These are phyloP conservation scores for Latrodectus geometricus DNA, from an alignment of 1,140 invertebrate genomes.

Conservation along the genomic window DNA sequence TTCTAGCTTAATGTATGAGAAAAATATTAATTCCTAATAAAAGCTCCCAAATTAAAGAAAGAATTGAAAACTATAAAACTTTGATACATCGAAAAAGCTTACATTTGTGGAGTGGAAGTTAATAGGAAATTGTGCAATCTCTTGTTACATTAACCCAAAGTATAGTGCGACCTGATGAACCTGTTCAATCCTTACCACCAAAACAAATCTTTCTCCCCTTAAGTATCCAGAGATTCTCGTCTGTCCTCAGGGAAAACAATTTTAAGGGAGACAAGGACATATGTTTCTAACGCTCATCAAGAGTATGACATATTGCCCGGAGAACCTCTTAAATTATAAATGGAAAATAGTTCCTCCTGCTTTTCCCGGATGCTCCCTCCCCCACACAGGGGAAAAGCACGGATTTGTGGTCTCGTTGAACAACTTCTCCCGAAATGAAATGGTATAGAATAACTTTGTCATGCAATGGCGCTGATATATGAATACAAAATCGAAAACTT, in stretches of 20 bases:
- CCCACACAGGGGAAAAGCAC: background rate
- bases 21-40: too few species aligned
- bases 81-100: too few species aligned
- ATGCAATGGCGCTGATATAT: background rate
- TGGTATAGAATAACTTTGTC: slow-evolving; percentile 1
- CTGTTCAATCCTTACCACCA: too few species aligned
- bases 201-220: too few species aligned
- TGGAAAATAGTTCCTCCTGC: background rate
- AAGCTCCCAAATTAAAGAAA: too few species aligned
- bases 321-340: slow-evolving; percentile 2
- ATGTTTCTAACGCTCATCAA: background rate
- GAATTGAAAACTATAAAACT: too few species aligned
- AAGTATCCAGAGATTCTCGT: too few species aligned
- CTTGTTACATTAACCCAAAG: too few species aligned
- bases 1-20: too few species aligned
- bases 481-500: background rate
- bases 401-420: background rate
- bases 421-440: background rate
- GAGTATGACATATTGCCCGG: background rate
- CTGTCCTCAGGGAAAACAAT: background rate
- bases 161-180: too few species aligned
- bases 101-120: too few species aligned
- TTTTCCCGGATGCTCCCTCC: background rate
- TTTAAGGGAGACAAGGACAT: background rate
- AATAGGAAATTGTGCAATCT: too few species aligned